Conservation (phyloP, 2,888 invertebrate genomes). For the Rhamphomyia laevipes region DNA sequence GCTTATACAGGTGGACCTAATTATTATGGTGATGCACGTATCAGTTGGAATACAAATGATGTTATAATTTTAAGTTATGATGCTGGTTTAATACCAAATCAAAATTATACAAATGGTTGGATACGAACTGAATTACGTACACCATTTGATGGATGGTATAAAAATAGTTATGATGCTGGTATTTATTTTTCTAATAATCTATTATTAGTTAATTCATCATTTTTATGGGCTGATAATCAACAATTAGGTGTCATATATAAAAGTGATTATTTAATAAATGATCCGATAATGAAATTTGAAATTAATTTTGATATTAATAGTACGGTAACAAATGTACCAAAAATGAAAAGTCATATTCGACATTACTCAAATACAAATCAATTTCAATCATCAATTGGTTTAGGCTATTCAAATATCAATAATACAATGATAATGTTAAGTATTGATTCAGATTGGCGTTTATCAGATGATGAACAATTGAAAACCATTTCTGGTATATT, state of each 20-base stretch:
- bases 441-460: constrained; percentile 57
- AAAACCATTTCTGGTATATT: constrained; percentile 50
- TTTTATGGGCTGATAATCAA: constrained; percentile 50
- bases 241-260: constrained; percentile 43
- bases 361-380: constrained; percentile 43
- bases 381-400: constrained; percentile 40
- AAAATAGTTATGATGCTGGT: constrained; percentile 41
- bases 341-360: constrained; percentile 42
- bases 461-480: constrained; percentile 42
- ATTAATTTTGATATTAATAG: constrained; percentile 44
- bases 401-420: constrained; percentile 37
- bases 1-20: constrained; percentile 36
- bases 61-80: constrained; percentile 38
- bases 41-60: constrained; percentile 60
- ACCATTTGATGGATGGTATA: constrained; percentile 46
- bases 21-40: constrained; percentile 39
- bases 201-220: constrained; percentile 42
- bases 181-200: constrained; percentile 41
- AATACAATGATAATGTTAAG: constrained; percentile 45
- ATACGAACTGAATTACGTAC: constrained; percentile 41
- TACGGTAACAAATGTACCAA: constrained; percentile 46
- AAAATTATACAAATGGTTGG: constrained; percentile 38
- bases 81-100: constrained; percentile 27
- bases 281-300: constrained; percentile 37
- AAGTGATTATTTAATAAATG: constrained; percentile 39